Percentiles rank a stretch among this genome's conserved stretches.
phyloP scores from a whole-genome alignment of 2,113 vertebrate genomes.

The Anarrhichthys ocellatus region DNA sequence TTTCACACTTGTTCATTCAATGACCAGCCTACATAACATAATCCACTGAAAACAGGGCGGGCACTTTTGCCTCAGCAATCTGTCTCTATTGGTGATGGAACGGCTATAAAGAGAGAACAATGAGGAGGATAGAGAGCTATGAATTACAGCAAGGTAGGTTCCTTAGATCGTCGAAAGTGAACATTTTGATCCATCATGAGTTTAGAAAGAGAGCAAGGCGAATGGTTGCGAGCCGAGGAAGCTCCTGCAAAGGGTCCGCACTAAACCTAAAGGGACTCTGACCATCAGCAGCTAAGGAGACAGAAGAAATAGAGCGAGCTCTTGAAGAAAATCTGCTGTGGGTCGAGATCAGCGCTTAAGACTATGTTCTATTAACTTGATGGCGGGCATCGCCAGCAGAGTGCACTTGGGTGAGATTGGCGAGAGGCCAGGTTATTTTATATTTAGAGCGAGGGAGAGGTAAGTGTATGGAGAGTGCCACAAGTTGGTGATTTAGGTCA shows the following conservation, averaged over 20 bases:
- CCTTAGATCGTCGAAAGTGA: slow-evolving; percentile 1
- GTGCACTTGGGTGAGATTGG: slow-evolving; percentile 25
- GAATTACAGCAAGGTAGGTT: slow-evolving; percentile 6
- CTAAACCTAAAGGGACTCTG: slow-evolving; percentile 5
- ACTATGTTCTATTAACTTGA: slow-evolving; percentile 38
- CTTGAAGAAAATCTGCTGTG: slow-evolving; percentile 31
- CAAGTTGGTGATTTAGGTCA: slow-evolving; percentile 35
- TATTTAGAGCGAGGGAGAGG: neutral
- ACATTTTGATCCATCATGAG: slow-evolving; percentile 22
- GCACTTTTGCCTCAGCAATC: neutral
- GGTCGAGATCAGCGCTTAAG: slow-evolving; percentile 28
- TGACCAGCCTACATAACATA: neutral
- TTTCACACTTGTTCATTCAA: neutral
- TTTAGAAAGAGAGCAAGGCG: slow-evolving; percentile 19
- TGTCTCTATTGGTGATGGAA: neutral
- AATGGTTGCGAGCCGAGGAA: slow-evolving; percentile 26
- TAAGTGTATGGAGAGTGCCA: slow-evolving; percentile 4
- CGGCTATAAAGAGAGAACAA: neutral
- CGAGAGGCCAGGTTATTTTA: slow-evolving; percentile 33
- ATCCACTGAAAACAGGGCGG: neutral
- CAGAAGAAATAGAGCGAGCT: neutral
- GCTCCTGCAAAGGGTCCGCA: slow-evolving; percentile 5
- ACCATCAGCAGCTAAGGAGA: slow-evolving; percentile 13
- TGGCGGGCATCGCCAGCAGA: neutral
- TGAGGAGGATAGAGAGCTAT: neutral